Percentiles rank a stretch among this genome's conserved stretches.
phyloP scores from a whole-genome alignment of 1,140 invertebrate genomes.

The Lepidurus arcticus region DNA sequence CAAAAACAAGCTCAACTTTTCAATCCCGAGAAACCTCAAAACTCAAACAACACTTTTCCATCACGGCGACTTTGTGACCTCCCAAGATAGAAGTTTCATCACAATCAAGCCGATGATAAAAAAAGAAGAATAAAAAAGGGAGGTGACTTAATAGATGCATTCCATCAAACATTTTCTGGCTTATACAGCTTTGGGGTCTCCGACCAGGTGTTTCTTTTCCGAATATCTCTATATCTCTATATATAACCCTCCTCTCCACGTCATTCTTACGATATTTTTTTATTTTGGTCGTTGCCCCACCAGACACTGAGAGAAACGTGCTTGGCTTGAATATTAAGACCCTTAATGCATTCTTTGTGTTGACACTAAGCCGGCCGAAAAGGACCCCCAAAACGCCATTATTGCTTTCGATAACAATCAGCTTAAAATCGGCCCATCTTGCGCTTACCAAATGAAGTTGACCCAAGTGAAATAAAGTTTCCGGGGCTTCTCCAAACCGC shows the following conservation, averaged over 20 bases:
- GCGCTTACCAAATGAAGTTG: too few species aligned
- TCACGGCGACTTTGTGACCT: background rate
- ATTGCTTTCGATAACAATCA: too few species aligned
- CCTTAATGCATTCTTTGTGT: slow-evolving; percentile 22
- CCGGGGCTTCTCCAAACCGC: too few species aligned
- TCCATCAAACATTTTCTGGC: background rate
- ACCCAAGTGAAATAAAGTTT: too few species aligned
- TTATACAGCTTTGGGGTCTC: background rate
- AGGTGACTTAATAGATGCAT: slow-evolving; percentile 12
- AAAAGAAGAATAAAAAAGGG: background rate
- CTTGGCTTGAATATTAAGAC: slow-evolving; percentile 19
- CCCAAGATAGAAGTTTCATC: background rate
- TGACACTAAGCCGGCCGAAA: background rate
- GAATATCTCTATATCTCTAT: too few species aligned
- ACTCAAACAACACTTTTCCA: slow-evolving; percentile 9
- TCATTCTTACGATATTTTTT: background rate
- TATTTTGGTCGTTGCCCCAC: background rate
- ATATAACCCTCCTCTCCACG: too few species aligned
- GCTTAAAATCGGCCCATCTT: too few species aligned
- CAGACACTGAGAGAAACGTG: background rate
- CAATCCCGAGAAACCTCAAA: background rate
- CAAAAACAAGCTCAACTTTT: too few species aligned
- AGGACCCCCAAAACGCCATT: background rate
- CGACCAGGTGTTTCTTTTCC: background rate
- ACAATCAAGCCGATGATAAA: background rate